phyloP scores from a whole-genome alignment of 2,888 invertebrate species.

The Desoria tigrina region DNA sequence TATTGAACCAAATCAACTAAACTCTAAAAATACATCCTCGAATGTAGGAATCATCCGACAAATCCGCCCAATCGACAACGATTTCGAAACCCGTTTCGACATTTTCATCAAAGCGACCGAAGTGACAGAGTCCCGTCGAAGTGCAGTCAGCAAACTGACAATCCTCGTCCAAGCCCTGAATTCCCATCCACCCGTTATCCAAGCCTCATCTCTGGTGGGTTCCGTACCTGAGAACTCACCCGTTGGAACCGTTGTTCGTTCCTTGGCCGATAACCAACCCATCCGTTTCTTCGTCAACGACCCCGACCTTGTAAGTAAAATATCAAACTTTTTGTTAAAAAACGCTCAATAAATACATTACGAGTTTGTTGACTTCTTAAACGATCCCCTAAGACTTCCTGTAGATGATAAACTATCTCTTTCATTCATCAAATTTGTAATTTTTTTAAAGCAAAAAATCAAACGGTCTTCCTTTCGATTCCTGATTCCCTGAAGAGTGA shows the following conservation, averaged over 20 bases:
- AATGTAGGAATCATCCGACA: conserved; percentile 73
- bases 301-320: conserved; percentile 75
- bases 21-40: not conserved
- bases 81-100: conserved; percentile 71
- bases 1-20: too few relatives aligned
- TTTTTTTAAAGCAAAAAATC: too few relatives aligned
- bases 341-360: too few relatives aligned
- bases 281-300: conserved; percentile 76
- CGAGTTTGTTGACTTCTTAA: too few relatives aligned
- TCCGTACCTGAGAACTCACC: conserved; percentile 83
- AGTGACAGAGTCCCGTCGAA: conserved; percentile 73
- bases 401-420: too few relatives aligned
- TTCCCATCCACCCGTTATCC: conserved; percentile 78
- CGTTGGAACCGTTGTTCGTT: conserved; percentile 77
- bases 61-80: conserved; percentile 76
- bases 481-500: too few relatives aligned
- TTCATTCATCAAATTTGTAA: too few relatives aligned
- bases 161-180: conserved; percentile 84
- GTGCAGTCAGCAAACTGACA: conserved; percentile 77
- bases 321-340: not conserved
- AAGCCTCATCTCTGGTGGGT: conserved; percentile 71
- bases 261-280: conserved; percentile 64
- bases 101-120: conserved; percentile 72
- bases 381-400: too few relatives aligned
- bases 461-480: too few relatives aligned